These are phyloP conservation scores for Podarcis raffonei DNA, from an alignment of 2,113 vertebrate species.

Conservation along the genomic window DNA sequence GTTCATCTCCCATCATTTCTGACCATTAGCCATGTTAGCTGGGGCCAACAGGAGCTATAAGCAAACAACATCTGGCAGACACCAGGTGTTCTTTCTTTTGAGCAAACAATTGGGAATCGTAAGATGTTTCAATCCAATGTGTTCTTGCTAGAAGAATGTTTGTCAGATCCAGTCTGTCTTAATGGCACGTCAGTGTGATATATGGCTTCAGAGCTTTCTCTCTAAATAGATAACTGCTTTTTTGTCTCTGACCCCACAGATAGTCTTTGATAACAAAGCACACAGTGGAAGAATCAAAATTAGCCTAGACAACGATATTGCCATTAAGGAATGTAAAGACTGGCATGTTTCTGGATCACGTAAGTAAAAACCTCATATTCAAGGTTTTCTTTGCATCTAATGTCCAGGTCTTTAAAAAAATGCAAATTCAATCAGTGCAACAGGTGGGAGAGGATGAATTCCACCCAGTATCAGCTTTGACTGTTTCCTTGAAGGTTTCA, in stretches of 20 bases:
- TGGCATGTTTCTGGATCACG: slow-evolving; percentile 88
- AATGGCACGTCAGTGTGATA: not conserved
- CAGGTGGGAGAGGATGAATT: not conserved
- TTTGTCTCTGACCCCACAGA: slow-evolving; percentile 74
- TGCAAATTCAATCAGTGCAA: too few relatives aligned
- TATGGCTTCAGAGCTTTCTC: not conserved
- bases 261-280: slow-evolving; percentile 90
- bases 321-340: slow-evolving; percentile 89
- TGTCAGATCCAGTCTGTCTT: not conserved
- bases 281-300: slow-evolving; percentile 93
- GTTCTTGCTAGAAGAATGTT: not conserved
- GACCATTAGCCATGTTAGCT: too few relatives aligned
- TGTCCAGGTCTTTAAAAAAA: not conserved
- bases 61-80: too few relatives aligned
- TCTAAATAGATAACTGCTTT: not conserved
- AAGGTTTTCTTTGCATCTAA: not conserved
- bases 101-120: not conserved
- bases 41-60: too few relatives aligned
- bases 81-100: too few relatives aligned
- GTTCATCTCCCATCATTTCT: too few relatives aligned
- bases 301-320: slow-evolving; percentile 83
- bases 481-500: not conserved
- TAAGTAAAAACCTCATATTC: slow-evolving; percentile 76
- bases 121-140: not conserved
- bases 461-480: not conserved